Conservation (phyloP, 2,797 vertebrate species). For the Gila robusta region DNA sequence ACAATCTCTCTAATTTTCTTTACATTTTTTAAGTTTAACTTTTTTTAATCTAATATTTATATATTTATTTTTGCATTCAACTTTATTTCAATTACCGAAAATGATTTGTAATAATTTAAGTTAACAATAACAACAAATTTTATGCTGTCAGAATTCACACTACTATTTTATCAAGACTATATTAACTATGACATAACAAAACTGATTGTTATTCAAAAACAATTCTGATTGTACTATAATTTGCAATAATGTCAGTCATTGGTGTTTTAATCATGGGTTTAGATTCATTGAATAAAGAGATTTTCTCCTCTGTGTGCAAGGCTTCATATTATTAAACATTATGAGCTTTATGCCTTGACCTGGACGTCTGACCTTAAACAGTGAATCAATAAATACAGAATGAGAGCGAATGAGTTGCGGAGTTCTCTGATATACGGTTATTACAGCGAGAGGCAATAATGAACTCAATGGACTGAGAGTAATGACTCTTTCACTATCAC, state of each 20-base stretch:
- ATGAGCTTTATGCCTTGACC: conserved; percentile 38
- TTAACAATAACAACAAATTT: background rate
- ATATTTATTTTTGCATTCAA: too few species aligned
- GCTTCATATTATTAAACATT: conserved; percentile 42
- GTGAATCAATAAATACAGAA: conserved; percentile 71
- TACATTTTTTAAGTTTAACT: too few species aligned
- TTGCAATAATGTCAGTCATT: background rate
- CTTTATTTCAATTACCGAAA: too few species aligned
- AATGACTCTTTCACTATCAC: conserved; percentile 55
- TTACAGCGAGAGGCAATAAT: conserved; percentile 70
- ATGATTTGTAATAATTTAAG: too few species aligned
- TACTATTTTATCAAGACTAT: background rate
- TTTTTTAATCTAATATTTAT: too few species aligned
- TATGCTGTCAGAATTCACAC: background rate
- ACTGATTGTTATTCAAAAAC: too few species aligned
- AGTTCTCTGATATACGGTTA: conserved; percentile 67
- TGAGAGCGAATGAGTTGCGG: conserved; percentile 65
- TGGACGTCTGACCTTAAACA: conserved; percentile 43
- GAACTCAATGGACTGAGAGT: conserved; percentile 68
- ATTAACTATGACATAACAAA: background rate
- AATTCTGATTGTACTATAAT: background rate
- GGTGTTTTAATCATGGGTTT: background rate
- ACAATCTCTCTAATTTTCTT: too few species aligned
- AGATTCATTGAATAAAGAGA: conserved; percentile 7
- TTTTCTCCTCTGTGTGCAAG: background rate